phyloP scores from a whole-genome alignment of 2,113 vertebrate genomes.

The Mystacornis crossleyi region DNA sequence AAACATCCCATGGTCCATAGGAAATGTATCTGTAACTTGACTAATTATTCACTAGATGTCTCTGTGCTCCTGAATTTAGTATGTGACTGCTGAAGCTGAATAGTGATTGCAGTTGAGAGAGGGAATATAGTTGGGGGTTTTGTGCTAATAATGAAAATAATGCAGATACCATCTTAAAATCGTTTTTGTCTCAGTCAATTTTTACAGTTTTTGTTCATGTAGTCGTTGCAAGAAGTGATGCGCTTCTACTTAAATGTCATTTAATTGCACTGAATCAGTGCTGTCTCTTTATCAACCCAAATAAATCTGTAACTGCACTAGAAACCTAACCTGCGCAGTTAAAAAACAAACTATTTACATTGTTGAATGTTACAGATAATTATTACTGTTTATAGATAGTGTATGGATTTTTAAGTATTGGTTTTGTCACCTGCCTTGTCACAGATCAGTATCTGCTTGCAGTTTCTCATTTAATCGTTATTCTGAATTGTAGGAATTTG shows the following conservation, averaged over 20 bases:
- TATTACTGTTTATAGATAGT: neutral
- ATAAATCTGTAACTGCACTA: neutral
- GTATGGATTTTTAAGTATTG: neutral
- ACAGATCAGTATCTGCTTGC: neutral
- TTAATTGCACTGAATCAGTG: neutral
- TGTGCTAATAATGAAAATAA: neutral
- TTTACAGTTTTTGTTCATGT: neutral
- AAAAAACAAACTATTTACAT: neutral
- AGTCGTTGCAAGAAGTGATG: neutral
- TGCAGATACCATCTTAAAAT: neutral
- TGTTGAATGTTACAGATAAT: neutral
- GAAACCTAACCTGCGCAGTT: neutral
- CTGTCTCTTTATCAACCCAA: neutral
- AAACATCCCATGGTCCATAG: neutral
- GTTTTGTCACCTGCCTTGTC: neutral
- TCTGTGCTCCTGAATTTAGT: constrained; percentile 54
- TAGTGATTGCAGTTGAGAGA: neutral
- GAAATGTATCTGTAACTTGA: constrained; percentile 10
- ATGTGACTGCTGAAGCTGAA: neutral
- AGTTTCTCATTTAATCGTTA: neutral
- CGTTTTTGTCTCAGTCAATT: neutral
- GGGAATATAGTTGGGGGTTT: neutral
- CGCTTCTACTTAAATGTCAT: neutral
- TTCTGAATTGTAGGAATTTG: neutral
- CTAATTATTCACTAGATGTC: constrained; percentile 72